phyloP scores from a whole-genome alignment of 2,797 vertebrate genomes.

The Urophycis tenuis region DNA sequence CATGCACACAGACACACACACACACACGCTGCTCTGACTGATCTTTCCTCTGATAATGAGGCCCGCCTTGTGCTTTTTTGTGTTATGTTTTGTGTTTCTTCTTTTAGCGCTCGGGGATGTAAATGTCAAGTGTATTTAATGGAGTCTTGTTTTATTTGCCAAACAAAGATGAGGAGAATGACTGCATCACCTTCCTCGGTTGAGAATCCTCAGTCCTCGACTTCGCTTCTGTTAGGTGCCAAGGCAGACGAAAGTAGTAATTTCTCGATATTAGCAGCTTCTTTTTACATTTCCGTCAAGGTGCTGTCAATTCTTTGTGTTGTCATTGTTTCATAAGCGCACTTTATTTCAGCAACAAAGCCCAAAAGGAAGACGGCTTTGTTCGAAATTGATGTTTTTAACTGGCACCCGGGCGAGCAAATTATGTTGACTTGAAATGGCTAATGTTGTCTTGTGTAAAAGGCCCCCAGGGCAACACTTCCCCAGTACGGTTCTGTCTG shows the following conservation, averaged over 20 bases:
- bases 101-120: neutral
- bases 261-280: neutral
- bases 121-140: neutral
- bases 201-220: neutral
- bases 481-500: neutral
- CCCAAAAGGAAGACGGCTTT: neutral
- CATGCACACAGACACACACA: neutral
- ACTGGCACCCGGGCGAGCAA: neutral
- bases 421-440: neutral
- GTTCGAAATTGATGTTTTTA: neutral
- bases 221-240: neutral
- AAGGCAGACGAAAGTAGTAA: neutral
- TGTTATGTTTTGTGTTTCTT: neutral
- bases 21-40: conserved; percentile 5
- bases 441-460: neutral
- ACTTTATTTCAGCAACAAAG: neutral
- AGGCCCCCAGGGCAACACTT: too few species aligned
- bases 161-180: neutral
- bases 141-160: neutral
- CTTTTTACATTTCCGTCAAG: neutral
- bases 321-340: neutral
- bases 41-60: conserved; percentile 1
- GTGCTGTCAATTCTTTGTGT: neutral
- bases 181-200: neutral
- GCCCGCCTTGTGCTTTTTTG: neutral